Evolutionary conservation across 2,797 vertebrate genomes (phyloP).

Genomic region (Botia almorhae): DNA sequence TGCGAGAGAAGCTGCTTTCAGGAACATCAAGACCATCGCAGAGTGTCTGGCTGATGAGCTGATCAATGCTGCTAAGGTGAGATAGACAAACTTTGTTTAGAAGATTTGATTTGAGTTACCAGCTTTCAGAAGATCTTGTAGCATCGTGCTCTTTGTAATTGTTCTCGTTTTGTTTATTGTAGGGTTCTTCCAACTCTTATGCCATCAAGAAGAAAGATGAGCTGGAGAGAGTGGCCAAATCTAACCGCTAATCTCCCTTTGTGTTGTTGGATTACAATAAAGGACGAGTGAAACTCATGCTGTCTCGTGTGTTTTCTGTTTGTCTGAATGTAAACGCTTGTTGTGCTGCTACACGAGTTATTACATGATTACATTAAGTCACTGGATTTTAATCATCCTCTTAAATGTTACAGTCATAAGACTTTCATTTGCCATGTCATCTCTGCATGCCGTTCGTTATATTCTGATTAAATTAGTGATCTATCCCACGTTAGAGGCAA

Average conservation of each 20-base stretch:
- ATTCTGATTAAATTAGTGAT: conserved; percentile 15
- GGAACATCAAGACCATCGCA: conserved; percentile 95
- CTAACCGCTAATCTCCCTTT: conserved; percentile 82
- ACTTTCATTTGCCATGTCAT: conserved; percentile 31
- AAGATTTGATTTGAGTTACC: background rate
- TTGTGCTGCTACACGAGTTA: background rate
- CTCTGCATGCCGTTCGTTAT: conserved; percentile 43
- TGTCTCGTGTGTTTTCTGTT: background rate
- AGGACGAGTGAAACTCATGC: background rate
- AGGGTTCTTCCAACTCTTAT: conserved; percentile 94
- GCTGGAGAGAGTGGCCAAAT: conserved; percentile 92
- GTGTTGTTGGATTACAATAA: background rate
- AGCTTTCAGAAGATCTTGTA: background rate
- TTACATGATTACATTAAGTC: background rate
- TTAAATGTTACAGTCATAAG: conserved; percentile 36
- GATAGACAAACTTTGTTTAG: no score
- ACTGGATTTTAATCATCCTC: background rate
- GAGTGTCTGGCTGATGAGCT: conserved; percentile 95
- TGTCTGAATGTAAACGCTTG: background rate
- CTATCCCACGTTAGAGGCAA: background rate
- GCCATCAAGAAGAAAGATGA: conserved; percentile 97
- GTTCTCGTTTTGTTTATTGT: background rate
- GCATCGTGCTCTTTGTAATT: background rate
- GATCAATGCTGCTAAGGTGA: conserved; percentile 94
- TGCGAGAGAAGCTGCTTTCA: conserved; percentile 93